Evolutionary conservation across 2,888 invertebrate species (phyloP).

Genomic region (Leucozona laternaria): DNA sequence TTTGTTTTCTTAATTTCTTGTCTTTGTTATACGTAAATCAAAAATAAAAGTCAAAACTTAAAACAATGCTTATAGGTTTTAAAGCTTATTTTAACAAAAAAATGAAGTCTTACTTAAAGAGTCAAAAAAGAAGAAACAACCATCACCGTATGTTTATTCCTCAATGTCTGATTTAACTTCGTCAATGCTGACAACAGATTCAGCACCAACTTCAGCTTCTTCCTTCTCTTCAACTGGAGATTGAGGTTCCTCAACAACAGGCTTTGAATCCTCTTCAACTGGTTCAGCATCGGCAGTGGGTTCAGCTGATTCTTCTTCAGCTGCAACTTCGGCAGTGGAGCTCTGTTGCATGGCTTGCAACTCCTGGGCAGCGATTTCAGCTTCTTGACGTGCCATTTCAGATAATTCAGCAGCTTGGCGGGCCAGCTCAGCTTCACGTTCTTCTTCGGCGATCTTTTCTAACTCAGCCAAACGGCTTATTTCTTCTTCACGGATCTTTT

Average conservation of each 20-base stretch:
- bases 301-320: conserved; percentile 77
- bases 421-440: conserved; percentile 87
- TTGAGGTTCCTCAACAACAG: conserved; percentile 73
- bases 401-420: conserved; percentile 89
- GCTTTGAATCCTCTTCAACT: conserved; percentile 82
- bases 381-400: conserved; percentile 87
- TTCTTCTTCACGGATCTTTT: conserved; percentile 85
- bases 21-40: conserved; percentile 50
- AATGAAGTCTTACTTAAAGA: conserved; percentile 65
- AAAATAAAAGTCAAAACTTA: conserved; percentile 35
- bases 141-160: conserved; percentile 36
- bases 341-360: conserved; percentile 82
- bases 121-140: conserved; percentile 28
- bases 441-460: conserved; percentile 85
- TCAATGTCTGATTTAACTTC: conserved; percentile 62
- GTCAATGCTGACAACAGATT: conserved; percentile 58
- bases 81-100: conserved; percentile 16
- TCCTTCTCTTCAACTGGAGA: conserved; percentile 59
- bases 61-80: conserved; percentile 40
- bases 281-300: conserved; percentile 82
- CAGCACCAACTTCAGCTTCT: conserved; percentile 22
- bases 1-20: conserved; percentile 20
- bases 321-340: conserved; percentile 76
- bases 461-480: conserved; percentile 84
- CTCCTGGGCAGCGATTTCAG: conserved; percentile 86